Base-by-base conservation (phyloP, 1,140 invertebrate species). In the Argopecten irradians region DNA sequence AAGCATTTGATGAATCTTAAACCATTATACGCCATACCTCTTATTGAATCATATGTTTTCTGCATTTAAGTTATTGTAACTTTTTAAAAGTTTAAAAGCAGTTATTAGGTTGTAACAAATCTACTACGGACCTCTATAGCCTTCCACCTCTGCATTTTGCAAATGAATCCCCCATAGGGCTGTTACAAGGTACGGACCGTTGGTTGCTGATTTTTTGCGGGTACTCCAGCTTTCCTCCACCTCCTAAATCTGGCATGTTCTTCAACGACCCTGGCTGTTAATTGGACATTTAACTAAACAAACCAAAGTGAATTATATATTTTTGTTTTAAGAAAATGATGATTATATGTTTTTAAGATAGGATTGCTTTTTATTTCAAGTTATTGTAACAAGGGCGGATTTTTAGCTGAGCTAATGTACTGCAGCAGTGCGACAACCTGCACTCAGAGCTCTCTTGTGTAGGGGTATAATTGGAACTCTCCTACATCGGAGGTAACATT, bases 381-480 rank as follows among this genome's bases (percentile, higher is more conserved):
- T 71, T 71, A 71, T 16, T n/a, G 55, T 71, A 71, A 71, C 14
- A 71, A n/a, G 22, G n/a, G 55, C 8, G 16, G n/a, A 28, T 46
- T 46, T 19, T 46, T 11, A 46, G 55, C 28, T n/a, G 0, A n/a
- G 22, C 36, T 71, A 0, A 1, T 11, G 55, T 28, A 71, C 55
- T 28, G 55, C 13, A 71, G 55, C 55, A 71, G 55, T 71, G 28
- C 55, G 28, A 3, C 8, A 71, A 71, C 28, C 5, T 71, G 55
- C 13, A 71, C 55, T 28, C 7, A n/a, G 55, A 71, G 28, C 55
- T 71, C 55, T 71, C 55, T 16, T 28, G n/a, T 71, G 55, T 71
- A 11, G 55, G 28, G 55, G 55, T 71, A n/a, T n/a, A 71, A 71
- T 71, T 71, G 55, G 55, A 71, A 71, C 55, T 71, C 55, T 71